A percentile compares a stretch with the other conserved stretches of the same genome.
Evolutionary conservation across 2,797 vertebrate genomes (phyloP).

Genomic region (Enteromius anoplus): DNA sequence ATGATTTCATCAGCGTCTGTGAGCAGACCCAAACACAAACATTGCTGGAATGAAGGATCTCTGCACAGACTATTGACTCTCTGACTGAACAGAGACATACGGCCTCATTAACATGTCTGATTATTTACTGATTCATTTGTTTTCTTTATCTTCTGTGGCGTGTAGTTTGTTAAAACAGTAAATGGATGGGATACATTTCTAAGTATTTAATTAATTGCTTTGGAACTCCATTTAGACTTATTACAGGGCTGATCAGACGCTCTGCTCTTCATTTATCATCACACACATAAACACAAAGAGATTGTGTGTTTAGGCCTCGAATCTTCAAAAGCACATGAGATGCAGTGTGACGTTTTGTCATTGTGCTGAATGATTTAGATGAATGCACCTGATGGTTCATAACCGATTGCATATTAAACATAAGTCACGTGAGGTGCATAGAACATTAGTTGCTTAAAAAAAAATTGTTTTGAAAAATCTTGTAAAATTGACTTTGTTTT

Average conservation of each 20-base stretch:
- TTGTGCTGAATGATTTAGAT: not conserved
- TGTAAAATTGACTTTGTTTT: not conserved
- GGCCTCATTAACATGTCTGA: not conserved
- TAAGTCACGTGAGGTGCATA: not conserved
- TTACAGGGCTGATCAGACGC: constrained; percentile 2
- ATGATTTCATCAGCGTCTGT: not conserved
- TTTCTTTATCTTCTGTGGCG: constrained; percentile 2
- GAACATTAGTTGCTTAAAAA: not conserved
- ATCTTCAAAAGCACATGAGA: not conserved
- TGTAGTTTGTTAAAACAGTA: not conserved
- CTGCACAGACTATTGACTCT: not conserved
- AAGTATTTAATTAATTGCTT: constrained; percentile 26
- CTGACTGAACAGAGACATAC: not conserved
- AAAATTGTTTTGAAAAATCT: not conserved
- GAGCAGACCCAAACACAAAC: not conserved
- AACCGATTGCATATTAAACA: not conserved
- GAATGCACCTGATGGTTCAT: not conserved
- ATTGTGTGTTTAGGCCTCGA: not conserved
- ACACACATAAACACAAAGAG: constrained; percentile 14
- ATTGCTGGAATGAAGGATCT: not conserved
- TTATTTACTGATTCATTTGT: constrained; percentile 2
- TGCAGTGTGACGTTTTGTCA: not conserved
- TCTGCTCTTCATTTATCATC: constrained; percentile 17
- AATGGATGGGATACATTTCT: not conserved
- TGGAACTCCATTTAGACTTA: not conserved